phyloP scores from a whole-genome alignment of 2,797 vertebrate genomes.

The Phylloscopus collybita region DNA sequence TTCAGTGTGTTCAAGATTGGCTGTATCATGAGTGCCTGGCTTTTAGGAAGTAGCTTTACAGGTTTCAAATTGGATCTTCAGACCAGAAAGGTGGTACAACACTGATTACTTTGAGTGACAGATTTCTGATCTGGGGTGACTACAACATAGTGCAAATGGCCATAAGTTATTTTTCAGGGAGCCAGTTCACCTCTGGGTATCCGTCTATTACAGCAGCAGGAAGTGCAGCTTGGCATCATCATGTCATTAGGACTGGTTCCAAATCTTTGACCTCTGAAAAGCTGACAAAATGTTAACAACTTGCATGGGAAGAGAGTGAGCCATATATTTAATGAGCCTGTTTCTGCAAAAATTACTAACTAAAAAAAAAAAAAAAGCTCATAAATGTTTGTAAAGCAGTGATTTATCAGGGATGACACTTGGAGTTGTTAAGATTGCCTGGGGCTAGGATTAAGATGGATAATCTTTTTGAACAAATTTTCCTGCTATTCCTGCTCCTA shows the following conservation, averaged over 20 bases:
- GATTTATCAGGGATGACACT: neutral
- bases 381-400: neutral
- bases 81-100: rapidly evolving
- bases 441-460: neutral
- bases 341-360: neutral
- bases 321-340: neutral
- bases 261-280: slow-evolving; percentile 27
- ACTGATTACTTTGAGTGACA: neutral
- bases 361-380: neutral
- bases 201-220: neutral
- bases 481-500: neutral
- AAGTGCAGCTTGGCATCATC: neutral
- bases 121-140: neutral
- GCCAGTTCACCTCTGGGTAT: neutral
- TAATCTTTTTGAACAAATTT: neutral
- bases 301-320: neutral
- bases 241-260: neutral
- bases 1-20: neutral
- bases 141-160: neutral
- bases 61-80: neutral
- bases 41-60: neutral
- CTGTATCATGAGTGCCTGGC: neutral
- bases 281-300: neutral
- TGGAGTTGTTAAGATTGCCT: neutral
- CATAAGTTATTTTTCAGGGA: neutral